Conservation (phyloP, 1,140 invertebrate species). For the Thaumetopoea pityocampa region DNA sequence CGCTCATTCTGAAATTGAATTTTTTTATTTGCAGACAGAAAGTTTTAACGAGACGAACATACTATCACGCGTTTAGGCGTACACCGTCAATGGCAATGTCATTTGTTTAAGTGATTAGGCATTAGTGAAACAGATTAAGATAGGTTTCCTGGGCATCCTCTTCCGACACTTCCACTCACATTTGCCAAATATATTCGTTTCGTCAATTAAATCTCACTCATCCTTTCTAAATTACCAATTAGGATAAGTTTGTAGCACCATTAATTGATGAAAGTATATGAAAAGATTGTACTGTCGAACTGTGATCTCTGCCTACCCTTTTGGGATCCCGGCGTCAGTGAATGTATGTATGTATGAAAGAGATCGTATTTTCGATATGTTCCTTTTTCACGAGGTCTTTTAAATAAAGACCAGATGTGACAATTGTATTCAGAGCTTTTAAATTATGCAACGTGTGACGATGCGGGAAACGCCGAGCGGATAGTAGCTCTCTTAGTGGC, state of each 20-base stretch:
- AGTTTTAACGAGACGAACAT: slow-evolving; percentile 70
- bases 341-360: too few species aligned
- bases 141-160: too few species aligned
- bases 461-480: slow-evolving; percentile 40
- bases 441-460: slow-evolving; percentile 52
- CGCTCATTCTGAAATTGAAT: slow-evolving; percentile 75
- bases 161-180: too few species aligned
- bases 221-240: too few species aligned
- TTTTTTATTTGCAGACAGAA: slow-evolving; percentile 73
- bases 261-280: too few species aligned
- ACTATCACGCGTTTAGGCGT: slow-evolving; percentile 53
- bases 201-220: too few species aligned
- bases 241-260: too few species aligned
- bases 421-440: slow-evolving; percentile 31
- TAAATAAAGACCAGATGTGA: slow-evolving; percentile 22
- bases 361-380: slow-evolving; percentile 18
- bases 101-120: slow-evolving; percentile 54
- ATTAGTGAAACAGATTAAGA: slow-evolving; percentile 16
- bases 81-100: slow-evolving; percentile 45
- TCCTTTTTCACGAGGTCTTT: slow-evolving; percentile 22
- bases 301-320: too few species aligned
- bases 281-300: too few species aligned
- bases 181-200: too few species aligned
- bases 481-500: slow-evolving; percentile 63
- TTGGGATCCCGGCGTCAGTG: too few species aligned